Percentiles rank a stretch among this genome's conserved stretches.
Conservation (phyloP, 2,113 vertebrate species). For the Python bivittatus region DNA sequence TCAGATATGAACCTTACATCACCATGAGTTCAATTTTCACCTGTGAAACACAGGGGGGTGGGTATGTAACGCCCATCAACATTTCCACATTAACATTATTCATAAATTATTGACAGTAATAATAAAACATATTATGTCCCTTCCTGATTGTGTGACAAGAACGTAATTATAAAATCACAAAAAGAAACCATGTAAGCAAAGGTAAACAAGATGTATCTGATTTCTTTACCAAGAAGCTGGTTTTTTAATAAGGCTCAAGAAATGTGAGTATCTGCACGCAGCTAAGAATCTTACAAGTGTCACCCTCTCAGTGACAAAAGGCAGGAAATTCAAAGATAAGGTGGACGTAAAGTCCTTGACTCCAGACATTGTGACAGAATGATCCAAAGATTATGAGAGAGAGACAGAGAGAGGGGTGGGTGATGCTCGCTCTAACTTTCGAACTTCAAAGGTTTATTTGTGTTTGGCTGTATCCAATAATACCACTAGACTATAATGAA, state of each 20-base stretch:
- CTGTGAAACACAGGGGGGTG: not conserved
- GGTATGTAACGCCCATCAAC: not conserved
- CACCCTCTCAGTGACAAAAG: not conserved
- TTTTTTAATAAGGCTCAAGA: conserved; percentile 1
- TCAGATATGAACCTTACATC: not conserved
- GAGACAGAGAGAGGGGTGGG: not conserved
- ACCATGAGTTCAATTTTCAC: not conserved
- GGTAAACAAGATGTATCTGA: fast-evolving
- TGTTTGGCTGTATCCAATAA: not conserved
- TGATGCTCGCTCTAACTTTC: not conserved
- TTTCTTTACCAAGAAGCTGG: not conserved
- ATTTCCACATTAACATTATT: not conserved
- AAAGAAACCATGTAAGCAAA: not conserved
- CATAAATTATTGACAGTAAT: not conserved
- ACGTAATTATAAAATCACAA: not conserved
- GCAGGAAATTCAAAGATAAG: conserved; percentile 53
- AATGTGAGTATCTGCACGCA: not conserved
- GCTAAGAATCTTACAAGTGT: not conserved
- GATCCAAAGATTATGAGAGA: not conserved
- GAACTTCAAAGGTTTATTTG: not conserved
- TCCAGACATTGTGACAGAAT: conserved; percentile 26
- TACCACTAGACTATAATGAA: not conserved
- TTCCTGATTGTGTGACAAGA: not conserved
- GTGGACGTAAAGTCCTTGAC: conserved; percentile 39
- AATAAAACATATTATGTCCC: not conserved